Conservation (phyloP, 2,113 vertebrate species). For the Phrynosoma platyrhinos region DNA sequence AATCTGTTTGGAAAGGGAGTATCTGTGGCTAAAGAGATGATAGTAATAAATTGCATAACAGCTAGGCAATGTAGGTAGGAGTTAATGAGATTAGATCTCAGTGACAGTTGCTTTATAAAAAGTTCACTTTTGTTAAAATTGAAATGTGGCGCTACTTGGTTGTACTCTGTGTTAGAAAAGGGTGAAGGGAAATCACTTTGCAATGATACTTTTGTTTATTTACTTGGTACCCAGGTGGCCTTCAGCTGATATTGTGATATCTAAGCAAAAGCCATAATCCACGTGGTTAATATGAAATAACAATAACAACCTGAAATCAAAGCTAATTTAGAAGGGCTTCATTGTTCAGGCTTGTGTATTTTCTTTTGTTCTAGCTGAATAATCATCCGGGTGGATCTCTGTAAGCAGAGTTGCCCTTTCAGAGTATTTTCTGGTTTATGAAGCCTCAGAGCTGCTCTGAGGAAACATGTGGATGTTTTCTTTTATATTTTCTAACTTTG, state of each 20-base stretch:
- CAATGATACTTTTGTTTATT: conserved; percentile 19
- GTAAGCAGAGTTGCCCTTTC: background rate
- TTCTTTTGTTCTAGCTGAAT: background rate
- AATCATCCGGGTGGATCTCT: background rate
- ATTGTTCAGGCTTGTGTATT: background rate
- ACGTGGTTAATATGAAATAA: background rate
- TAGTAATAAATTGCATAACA: background rate
- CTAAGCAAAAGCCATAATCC: conserved; percentile 2
- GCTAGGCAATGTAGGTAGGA: background rate
- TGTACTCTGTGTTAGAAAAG: background rate
- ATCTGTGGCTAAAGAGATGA: background rate
- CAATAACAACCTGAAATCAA: background rate
- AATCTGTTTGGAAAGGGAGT: background rate
- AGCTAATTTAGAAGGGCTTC: background rate
- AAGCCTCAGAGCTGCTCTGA: background rate
- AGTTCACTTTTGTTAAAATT: conserved; percentile 40
- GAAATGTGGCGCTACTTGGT: conserved; percentile 37
- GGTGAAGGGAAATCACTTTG: background rate
- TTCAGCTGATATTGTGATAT: background rate
- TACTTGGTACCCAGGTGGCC: background rate
- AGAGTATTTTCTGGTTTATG: background rate
- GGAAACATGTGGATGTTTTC: background rate
- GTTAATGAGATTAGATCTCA: conserved; percentile 3
- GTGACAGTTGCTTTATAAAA: conserved; percentile 50
- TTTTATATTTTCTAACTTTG: background rate